Conservation (phyloP, 1,140 invertebrate species). For the Ceratitis capitata region DNA sequence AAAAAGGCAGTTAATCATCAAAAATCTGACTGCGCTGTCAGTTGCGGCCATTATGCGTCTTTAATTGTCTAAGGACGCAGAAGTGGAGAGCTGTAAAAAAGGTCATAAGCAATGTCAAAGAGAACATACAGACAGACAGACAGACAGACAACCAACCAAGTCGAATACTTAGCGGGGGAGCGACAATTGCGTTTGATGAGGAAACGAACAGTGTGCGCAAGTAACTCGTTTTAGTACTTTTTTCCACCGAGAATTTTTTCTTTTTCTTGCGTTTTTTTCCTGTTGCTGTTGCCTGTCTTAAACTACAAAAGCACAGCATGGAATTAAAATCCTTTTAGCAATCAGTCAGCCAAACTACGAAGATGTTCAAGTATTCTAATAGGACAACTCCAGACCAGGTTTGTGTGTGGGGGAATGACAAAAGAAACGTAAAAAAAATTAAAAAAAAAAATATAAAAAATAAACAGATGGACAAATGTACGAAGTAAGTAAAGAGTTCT, state of each 20-base stretch:
- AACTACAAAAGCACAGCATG: slow-evolving; percentile 30
- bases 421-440: not conserved
- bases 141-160: too few relatives aligned
- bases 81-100: not conserved
- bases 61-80: not conserved
- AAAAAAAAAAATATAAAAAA: too few relatives aligned
- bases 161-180: not conserved
- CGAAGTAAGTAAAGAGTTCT: not conserved
- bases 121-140: too few relatives aligned
- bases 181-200: not conserved
- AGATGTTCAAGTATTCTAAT: too few relatives aligned
- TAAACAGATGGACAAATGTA: slow-evolving; percentile 3
- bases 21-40: slow-evolving; percentile 18
- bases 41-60: not conserved
- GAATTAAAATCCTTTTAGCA: slow-evolving; percentile 27
- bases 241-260: not conserved
- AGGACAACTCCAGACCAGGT: not conserved
- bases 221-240: not conserved
- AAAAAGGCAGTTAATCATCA: slow-evolving; percentile 33
- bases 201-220: not conserved
- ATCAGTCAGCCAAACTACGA: slow-evolving; percentile 8
- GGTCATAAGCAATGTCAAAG: not conserved
- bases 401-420: not conserved
- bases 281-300: not conserved
- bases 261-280: too few relatives aligned